Evolutionary conservation across 1,140 invertebrate species (phyloP).

Genomic region (Harpegnathos saltator): DNA sequence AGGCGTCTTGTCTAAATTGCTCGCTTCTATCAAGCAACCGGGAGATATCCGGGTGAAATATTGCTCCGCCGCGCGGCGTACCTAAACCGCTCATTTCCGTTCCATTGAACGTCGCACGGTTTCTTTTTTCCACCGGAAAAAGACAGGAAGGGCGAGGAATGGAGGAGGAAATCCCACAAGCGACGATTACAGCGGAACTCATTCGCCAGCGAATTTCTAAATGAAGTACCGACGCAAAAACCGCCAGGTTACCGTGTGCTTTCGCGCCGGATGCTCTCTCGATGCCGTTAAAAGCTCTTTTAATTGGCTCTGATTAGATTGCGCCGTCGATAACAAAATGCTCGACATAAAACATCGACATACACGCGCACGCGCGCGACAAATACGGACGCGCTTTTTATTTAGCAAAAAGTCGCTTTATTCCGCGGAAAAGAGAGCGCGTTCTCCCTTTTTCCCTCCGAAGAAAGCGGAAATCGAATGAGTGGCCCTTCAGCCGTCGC

Average conservation of each 20-base stretch:
- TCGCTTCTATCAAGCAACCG: not conserved
- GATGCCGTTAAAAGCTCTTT: conserved; percentile 22
- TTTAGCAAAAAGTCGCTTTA: not conserved
- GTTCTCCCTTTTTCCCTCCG: not conserved
- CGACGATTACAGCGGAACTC: conserved; percentile 16
- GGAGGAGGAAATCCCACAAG: not conserved
- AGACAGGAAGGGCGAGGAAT: not conserved
- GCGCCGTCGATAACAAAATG: conserved; percentile 6
- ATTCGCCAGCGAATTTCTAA: conserved; percentile 7
- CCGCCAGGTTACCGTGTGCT: not conserved
- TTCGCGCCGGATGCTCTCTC: conserved; percentile 20
- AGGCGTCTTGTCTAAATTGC: not conserved
- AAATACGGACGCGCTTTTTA: conserved; percentile 19
- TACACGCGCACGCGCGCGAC: not conserved
- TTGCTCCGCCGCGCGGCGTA: too few relatives aligned
- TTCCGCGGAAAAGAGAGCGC: not conserved
- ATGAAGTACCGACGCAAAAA: conserved; percentile 9
- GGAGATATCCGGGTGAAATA: too few relatives aligned
- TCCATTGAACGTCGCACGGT: not conserved
- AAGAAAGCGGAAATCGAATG: not conserved
- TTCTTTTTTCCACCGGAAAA: not conserved
- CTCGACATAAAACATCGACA: conserved; percentile 3
- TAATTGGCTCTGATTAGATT: conserved; percentile 42
- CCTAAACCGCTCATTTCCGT: conserved; percentile 1
- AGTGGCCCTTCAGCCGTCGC: not conserved